Evolutionary conservation across 2,888 invertebrate genomes (phyloP).

Genomic region (Vannuccia rotundouncinata): DNA sequence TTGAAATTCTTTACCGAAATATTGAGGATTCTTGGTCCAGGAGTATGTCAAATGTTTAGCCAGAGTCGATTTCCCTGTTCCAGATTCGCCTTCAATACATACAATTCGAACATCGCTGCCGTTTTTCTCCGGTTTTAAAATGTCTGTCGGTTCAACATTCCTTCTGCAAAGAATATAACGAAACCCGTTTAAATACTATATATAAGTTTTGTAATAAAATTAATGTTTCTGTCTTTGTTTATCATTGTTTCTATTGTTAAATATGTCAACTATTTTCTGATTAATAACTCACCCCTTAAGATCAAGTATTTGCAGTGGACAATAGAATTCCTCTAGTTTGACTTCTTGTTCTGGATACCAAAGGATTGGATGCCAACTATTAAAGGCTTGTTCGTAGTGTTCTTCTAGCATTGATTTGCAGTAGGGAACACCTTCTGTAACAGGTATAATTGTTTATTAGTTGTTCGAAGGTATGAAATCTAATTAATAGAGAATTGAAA

Average conservation of each 20-base stretch:
- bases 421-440: conserved; percentile 41
- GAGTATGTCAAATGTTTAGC: conserved; percentile 45
- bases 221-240: too few relatives aligned
- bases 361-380: conserved; percentile 36
- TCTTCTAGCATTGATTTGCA: conserved; percentile 35
- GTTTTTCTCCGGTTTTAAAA: conserved; percentile 41
- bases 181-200: too few relatives aligned
- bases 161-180: conserved; percentile 42
- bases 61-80: conserved; percentile 49
- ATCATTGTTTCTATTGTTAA: too few relatives aligned
- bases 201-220: too few relatives aligned
- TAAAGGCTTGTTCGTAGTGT: conserved; percentile 35
- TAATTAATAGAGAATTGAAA: too few relatives aligned
- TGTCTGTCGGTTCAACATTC: conserved; percentile 42
- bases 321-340: conserved; percentile 45
- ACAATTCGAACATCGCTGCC: conserved; percentile 41
- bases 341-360: conserved; percentile 40
- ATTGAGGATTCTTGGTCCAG: conserved; percentile 46
- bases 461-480: too few relatives aligned
- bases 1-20: conserved; percentile 34
- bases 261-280: too few relatives aligned
- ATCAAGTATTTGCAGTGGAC: conserved; percentile 46
- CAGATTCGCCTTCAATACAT: conserved; percentile 47
- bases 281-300: conserved; percentile 45
- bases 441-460: too few relatives aligned